phyloP scores from a whole-genome alignment of 1,140 invertebrate species.

The Drosophila murphyi region DNA sequence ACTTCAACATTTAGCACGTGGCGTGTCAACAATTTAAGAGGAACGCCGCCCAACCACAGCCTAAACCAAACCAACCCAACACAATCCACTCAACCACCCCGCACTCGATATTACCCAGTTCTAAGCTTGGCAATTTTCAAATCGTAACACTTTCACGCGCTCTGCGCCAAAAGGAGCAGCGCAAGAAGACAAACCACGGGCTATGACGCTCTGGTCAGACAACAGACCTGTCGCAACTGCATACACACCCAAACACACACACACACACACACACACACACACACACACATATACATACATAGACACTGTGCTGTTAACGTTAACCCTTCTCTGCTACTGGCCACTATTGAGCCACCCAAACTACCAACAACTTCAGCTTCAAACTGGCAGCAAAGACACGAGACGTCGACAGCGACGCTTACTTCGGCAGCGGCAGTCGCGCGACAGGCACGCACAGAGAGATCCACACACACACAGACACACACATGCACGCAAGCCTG shows the following conservation, averaged over 20 bases:
- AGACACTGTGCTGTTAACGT: slow-evolving; percentile 31
- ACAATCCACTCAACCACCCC: neutral
- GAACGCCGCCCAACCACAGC: neutral
- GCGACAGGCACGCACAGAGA: slow-evolving; percentile 61
- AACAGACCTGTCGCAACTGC: slow-evolving; percentile 63
- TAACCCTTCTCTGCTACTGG: slow-evolving; percentile 52
- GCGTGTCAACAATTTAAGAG: slow-evolving; percentile 40
- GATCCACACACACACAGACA: slow-evolving; percentile 9
- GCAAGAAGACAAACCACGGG: slow-evolving; percentile 9
- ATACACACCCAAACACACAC: slow-evolving; percentile 21
- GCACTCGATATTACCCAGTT: slow-evolving; percentile 75
- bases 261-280: slow-evolving; percentile 8
- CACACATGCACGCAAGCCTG: neutral
- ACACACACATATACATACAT: neutral
- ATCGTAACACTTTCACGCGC: slow-evolving; percentile 79
- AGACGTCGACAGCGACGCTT: slow-evolving; percentile 66
- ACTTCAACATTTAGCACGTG: slow-evolving; percentile 38
- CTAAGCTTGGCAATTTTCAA: slow-evolving; percentile 72
- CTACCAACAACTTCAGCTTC: slow-evolving; percentile 45
- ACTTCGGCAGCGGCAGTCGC: slow-evolving; percentile 56
- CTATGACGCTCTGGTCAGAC: slow-evolving; percentile 34
- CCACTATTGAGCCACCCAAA: slow-evolving; percentile 31
- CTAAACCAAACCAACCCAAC: neutral
- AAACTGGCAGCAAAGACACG: slow-evolving; percentile 70
- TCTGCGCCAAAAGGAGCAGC: slow-evolving; percentile 57